These are phyloP conservation scores for Synergus itoensis DNA, from an alignment of 2,888 invertebrate genomes.

Conservation along the genomic window DNA sequence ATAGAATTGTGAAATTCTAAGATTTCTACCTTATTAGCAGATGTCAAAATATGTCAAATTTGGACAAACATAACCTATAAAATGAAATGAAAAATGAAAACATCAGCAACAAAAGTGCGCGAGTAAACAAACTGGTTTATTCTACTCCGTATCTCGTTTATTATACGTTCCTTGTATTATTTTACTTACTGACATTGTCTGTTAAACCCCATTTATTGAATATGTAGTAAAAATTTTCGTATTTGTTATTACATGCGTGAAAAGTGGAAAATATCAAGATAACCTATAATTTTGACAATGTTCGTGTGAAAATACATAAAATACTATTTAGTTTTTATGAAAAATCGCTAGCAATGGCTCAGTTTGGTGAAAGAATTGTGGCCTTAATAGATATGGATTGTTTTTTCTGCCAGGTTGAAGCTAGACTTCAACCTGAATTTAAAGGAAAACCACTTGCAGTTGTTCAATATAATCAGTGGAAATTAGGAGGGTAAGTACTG, in stretches of 20 bases:
- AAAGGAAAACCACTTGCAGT: slow-evolving; percentile 96
- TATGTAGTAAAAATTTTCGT: neutral
- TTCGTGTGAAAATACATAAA: slow-evolving; percentile 4
- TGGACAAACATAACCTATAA: too few species aligned
- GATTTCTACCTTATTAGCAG: neutral
- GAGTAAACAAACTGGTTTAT: neutral
- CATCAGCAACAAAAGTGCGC: too few species aligned
- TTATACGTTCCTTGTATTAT: neutral
- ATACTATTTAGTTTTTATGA: neutral
- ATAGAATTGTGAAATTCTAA: neutral
- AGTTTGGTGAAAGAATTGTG: slow-evolving; percentile 83
- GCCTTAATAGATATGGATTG: slow-evolving; percentile 99
- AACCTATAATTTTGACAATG: neutral
- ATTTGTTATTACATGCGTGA: neutral
- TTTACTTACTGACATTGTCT: neutral
- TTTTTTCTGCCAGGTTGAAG: slow-evolving; percentile 99
- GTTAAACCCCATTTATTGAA: neutral
- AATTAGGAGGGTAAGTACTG: slow-evolving; percentile 91
- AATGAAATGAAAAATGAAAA: too few species aligned
- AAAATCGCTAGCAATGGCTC: slow-evolving; percentile 74
- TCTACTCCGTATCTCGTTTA: neutral
- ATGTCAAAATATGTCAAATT: too few species aligned
- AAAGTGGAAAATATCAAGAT: neutral
- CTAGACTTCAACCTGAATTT: slow-evolving; percentile 89
- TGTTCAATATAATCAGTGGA: slow-evolving; percentile 96